Evolutionary conservation across 2,113 vertebrate genomes (phyloP).

Genomic region (Furnarius figulus): DNA sequence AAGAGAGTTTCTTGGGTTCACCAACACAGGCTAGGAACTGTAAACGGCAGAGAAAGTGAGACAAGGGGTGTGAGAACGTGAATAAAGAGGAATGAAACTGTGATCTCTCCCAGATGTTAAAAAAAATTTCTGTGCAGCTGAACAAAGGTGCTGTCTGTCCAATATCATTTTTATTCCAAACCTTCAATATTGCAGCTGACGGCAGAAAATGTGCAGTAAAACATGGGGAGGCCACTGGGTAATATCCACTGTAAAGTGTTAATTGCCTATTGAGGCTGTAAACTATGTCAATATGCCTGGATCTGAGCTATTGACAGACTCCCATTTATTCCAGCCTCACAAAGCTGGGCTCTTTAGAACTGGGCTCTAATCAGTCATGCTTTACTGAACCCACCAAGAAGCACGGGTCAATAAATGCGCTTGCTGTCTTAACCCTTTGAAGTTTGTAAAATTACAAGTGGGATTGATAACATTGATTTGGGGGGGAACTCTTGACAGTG

Average conservation of each 20-base stretch:
- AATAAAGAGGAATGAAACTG: constrained; percentile 46
- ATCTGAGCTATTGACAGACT: constrained; percentile 80
- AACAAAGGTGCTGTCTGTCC: constrained; percentile 66
- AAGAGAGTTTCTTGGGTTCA: constrained; percentile 9
- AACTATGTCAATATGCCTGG: constrained; percentile 77
- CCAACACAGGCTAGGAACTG: background rate
- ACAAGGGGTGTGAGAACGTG: background rate
- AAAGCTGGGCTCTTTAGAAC: constrained; percentile 75
- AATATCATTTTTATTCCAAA: constrained; percentile 79
- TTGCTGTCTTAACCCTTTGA: constrained; percentile 81
- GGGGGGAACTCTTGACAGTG: background rate
- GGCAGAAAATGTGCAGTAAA: constrained; percentile 81
- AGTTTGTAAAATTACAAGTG: constrained; percentile 61
- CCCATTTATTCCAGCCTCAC: constrained; percentile 78
- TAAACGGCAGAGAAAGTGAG: background rate
- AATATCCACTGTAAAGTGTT: constrained; percentile 85
- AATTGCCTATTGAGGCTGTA: constrained; percentile 86
- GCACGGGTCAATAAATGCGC: constrained; percentile 72
- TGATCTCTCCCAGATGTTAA: constrained; percentile 56
- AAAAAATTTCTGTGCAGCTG: background rate
- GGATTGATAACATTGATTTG: constrained; percentile 62
- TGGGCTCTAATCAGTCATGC: constrained; percentile 83
- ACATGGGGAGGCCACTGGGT: constrained; percentile 75
- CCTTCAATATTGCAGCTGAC: constrained; percentile 72
- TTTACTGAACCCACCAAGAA: constrained; percentile 76